Evolutionary conservation across 2,797 vertebrate species (phyloP), one percentile per base, ranked within the genome.

Genomic region (Gephyroberyx darwinii): DNA sequence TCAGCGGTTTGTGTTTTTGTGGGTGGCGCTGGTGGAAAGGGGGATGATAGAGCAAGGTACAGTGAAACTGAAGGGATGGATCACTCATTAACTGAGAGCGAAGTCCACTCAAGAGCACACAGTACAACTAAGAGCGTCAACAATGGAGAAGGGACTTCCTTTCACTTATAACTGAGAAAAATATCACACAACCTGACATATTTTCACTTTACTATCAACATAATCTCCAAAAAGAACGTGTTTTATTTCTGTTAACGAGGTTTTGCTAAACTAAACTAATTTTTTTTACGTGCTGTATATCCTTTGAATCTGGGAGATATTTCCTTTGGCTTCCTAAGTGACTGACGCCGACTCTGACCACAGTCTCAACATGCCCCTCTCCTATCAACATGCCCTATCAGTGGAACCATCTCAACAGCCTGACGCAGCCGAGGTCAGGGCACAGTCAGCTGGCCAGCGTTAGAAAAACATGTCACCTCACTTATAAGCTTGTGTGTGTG

Each of bases 1-100:
- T 82, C 37, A 47, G 37, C 14, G 31, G 22, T 56, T 43, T 2
- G 1, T 1, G 14, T 75, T 45, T 63, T 50, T 22, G 55, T 48
- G 39, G 30, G 57, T 50, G 30, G 52, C 53, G 31, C 16, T 61
- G 19, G 47, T 35, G 52, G 37, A 57, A 22, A 64, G 60, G 37
- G 53, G 1, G 1, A 1, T 53, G 58, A 63, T 2, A 5, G 55
- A 60, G 47, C 76, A 74, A 77, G 35, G 80, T 84, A 30, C 74
- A 81, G 56, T 48, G 19, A 63, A 47, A 84, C 77, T 50, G 68
- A 87, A 67, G 65, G 43, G 65, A 64, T 74, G 60, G 17, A 45
- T 90, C 71, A 89, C 48, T 91, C 59, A 92, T 92, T 93, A 92
- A 92, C 90, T 81, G 75, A 61, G 89, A 41, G 52, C 84, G 89